Conservation (phyloP, 1,140 invertebrate genomes). For the Bathynomus jamesi region DNA sequence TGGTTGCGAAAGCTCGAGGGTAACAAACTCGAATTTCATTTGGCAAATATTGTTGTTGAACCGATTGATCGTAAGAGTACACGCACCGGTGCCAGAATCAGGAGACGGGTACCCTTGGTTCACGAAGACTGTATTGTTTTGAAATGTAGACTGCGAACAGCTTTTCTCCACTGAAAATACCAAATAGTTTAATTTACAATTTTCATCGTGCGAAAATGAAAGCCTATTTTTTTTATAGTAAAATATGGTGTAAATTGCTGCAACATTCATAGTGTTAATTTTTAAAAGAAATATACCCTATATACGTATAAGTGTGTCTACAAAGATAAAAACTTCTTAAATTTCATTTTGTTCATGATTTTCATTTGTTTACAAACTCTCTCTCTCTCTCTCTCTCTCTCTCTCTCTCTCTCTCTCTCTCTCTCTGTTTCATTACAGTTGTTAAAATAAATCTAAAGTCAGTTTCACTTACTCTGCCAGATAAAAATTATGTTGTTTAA, state of each 20-base stretch:
- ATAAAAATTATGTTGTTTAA: no score
- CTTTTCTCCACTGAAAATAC: constrained; percentile 34
- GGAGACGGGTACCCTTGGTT: constrained; percentile 39
- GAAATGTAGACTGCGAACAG: constrained; percentile 38
- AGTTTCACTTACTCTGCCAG: no score
- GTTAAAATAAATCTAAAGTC: no score
- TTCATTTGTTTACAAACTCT: no score
- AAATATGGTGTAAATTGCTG: neutral
- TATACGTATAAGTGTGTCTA: neutral
- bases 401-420: no score
- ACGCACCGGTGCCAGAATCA: constrained; percentile 55
- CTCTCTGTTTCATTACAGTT: no score
- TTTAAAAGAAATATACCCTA: neutral
- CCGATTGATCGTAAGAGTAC: constrained; percentile 59
- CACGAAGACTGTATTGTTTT: constrained; percentile 41
- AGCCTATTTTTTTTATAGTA: neutral
- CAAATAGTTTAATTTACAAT: no score
- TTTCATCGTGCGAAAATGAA: no score
- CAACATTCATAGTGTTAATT: neutral
- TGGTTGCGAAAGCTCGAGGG: constrained; percentile 62
- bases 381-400: no score
- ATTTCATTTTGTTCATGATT: neutral
- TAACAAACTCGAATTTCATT: constrained; percentile 66
- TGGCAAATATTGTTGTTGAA: constrained; percentile 65
- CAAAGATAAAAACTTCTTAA: neutral